phyloP scores from a whole-genome alignment of 2,113 vertebrate species.

The Centropus unirufus region DNA sequence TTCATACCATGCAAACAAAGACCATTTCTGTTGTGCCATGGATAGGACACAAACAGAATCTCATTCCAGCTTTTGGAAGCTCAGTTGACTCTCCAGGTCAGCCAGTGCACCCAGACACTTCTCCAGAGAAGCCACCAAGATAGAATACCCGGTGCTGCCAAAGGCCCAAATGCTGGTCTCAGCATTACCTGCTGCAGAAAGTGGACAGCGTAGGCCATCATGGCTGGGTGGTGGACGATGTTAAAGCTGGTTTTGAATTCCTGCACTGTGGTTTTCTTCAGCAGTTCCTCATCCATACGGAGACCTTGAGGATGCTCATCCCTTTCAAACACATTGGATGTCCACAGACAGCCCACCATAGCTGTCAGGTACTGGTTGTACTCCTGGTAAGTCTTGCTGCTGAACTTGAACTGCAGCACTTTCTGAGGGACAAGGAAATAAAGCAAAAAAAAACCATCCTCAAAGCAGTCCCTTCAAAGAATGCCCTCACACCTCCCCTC shows the following conservation, averaged over 20 bases:
- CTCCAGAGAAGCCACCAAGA: not conserved
- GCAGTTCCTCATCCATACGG: constrained; percentile 72
- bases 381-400: constrained; percentile 79
- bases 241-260: constrained; percentile 80
- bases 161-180: not conserved
- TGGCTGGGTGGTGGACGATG: constrained; percentile 88
- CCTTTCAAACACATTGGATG: constrained; percentile 79
- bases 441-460: not conserved
- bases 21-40: not conserved
- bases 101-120: not conserved
- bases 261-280: constrained; percentile 72
- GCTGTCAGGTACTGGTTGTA: constrained; percentile 86
- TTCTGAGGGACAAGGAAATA: constrained; percentile 48
- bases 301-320: constrained; percentile 69
- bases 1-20: not conserved
- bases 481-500: not conserved
- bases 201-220: constrained; percentile 80
- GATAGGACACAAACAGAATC: not conserved
- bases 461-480: not conserved
- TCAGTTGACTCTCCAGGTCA: not conserved
- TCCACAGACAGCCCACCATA: constrained; percentile 93
- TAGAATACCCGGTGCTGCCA: not conserved
- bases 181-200: constrained; percentile 86
- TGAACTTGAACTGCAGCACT: constrained; percentile 83
- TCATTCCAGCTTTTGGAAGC: not conserved